Percentiles rank a stretch among this genome's conserved stretches.
Conservation (phyloP, 2,888 invertebrate species). For the Platycheirus albimanus region DNA sequence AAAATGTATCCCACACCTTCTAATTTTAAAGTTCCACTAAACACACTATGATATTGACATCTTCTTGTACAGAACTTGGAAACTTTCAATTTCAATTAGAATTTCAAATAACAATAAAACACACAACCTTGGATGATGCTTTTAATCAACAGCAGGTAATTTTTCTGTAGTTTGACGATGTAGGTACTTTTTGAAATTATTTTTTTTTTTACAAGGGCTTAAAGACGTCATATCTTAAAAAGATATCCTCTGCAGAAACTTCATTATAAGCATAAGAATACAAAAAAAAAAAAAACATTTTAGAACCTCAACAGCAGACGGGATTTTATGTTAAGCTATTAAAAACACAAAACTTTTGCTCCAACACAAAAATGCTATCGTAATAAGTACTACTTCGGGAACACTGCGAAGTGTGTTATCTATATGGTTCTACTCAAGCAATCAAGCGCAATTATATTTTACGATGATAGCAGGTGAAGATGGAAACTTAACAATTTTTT, state of each 20-base stretch:
- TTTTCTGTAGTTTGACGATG: no score
- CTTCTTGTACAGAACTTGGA: not conserved
- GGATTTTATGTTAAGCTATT: not conserved
- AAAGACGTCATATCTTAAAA: not conserved
- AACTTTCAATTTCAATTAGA: slow-evolving; percentile 1
- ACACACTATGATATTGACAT: no score
- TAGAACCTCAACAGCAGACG: not conserved
- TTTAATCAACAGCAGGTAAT: not conserved
- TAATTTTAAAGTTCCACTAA: not conserved
- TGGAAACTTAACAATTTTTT: not conserved
- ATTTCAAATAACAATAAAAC: no score
- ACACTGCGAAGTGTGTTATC: not conserved
- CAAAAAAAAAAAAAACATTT: no score
- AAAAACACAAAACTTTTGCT: not conserved
- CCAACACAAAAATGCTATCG: not conserved
- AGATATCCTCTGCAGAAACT: no score
- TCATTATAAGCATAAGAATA: no score
- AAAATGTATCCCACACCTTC: not conserved
- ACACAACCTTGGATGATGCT: not conserved
- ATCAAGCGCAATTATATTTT: slow-evolving; percentile 4
- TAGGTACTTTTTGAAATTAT: no score
- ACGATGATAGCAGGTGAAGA: not conserved
- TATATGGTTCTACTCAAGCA: not conserved
- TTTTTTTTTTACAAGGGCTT: not conserved
- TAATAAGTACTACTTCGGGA: not conserved